These are phyloP conservation scores for Ochotona princeps DNA, from an alignment of 2,113 vertebrate species.

Conservation along the genomic window DNA sequence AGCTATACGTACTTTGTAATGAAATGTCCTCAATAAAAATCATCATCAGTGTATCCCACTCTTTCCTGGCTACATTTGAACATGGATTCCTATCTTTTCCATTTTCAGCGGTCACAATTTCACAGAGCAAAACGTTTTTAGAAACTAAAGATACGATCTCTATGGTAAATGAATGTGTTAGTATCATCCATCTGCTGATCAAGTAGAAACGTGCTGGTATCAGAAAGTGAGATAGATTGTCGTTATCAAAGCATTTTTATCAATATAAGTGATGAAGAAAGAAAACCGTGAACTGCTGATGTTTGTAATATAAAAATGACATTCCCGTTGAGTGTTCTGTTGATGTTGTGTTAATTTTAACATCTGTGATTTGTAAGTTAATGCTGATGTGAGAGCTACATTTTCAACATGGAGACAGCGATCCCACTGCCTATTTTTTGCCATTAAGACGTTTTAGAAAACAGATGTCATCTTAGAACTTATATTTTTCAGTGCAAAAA, in stretches of 20 bases:
- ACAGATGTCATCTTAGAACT: constrained; percentile 65
- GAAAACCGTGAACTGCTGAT: constrained; percentile 56
- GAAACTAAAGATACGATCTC: constrained; percentile 44
- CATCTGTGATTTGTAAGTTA: constrained; percentile 61
- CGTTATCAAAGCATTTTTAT: constrained; percentile 29
- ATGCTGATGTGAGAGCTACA: constrained; percentile 55
- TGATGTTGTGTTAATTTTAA: constrained; percentile 65
- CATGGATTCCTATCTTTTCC: neutral
- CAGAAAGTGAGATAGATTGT: constrained; percentile 46
- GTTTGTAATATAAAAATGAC: constrained; percentile 69
- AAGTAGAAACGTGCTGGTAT: constrained; percentile 20
- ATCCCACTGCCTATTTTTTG: constrained; percentile 69
- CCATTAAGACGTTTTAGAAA: constrained; percentile 52
- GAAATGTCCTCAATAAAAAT: neutral
- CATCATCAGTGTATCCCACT: neutral
- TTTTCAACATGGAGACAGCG: constrained; percentile 59
- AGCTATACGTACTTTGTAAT: constrained; percentile 18
- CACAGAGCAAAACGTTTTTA: constrained; percentile 64
- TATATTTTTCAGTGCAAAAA: constrained; percentile 80
- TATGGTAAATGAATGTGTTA: constrained; percentile 41
- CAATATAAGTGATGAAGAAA: constrained; percentile 48
- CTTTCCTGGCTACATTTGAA: constrained; percentile 4
- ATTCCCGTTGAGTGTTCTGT: constrained; percentile 54
- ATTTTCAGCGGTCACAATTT: constrained; percentile 43
- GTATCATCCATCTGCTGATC: constrained; percentile 48